These are phyloP conservation scores for Syrphus vitripennis DNA, from an alignment of 2,888 invertebrate species.

Conservation along the genomic window DNA sequence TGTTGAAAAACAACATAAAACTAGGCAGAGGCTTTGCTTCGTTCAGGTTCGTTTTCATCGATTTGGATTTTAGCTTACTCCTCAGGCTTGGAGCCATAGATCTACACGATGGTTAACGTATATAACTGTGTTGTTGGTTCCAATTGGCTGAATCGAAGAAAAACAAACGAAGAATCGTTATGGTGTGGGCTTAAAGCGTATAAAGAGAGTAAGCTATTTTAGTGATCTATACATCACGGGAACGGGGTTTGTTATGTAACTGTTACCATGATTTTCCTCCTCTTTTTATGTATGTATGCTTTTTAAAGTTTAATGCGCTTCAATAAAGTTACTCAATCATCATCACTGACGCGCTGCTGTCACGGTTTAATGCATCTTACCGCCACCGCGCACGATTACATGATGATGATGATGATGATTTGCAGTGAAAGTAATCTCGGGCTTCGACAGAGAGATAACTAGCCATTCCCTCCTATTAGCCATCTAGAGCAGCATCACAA, in stretches of 20 bases:
- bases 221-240: constrained; percentile 26
- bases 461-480: constrained; percentile 27
- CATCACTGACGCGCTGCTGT: constrained; percentile 61
- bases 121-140: constrained; percentile 29
- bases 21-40: neutral
- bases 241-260: constrained; percentile 52
- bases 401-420: constrained; percentile 24
- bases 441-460: constrained; percentile 13
- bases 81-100: neutral
- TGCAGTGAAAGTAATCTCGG: constrained; percentile 60
- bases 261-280: constrained; percentile 35
- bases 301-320: constrained; percentile 62
- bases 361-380: constrained; percentile 58
- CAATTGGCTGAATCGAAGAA: constrained; percentile 42
- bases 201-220: constrained; percentile 16
- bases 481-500: constrained; percentile 34
- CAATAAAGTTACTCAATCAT: constrained; percentile 68
- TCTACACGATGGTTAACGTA: neutral
- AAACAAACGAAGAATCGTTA: constrained; percentile 16
- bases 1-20: neutral
- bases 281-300: neutral
- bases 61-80: constrained; percentile 9
- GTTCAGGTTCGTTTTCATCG: constrained; percentile 23
- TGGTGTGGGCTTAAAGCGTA: neutral
- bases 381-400: constrained; percentile 48